Evolutionary conservation across 2,888 invertebrate species (phyloP), one percentile per base, ranked within the genome.

Genomic region (Drosophila nr. perissopoda): DNA sequence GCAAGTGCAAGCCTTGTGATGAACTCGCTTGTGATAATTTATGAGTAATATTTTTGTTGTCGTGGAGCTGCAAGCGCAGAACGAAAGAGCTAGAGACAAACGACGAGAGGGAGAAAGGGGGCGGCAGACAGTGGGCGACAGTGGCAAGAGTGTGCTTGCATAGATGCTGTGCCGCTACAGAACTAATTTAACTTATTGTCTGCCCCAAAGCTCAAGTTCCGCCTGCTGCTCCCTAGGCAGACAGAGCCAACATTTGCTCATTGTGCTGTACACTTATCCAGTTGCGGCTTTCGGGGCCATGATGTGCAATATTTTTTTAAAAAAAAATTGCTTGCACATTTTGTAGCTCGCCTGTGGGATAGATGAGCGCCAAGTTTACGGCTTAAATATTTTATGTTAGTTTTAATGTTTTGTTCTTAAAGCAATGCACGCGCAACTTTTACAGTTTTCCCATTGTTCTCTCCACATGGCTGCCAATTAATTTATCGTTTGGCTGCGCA

Each of bases 1-100:
- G 69, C 69, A 68, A 78, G 70, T 74, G 75, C 77, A 68, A 73
- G 67, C 65, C 74, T 69, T 79, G 79, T 77, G 82, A 83, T 90
- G 86, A 86, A 90, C 90, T 83, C 86, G 73, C 83, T 82, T 77
- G 73, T 66, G 75, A 86, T 88, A 87, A 90, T 90, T 87, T 89
- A 90, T 88, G 90, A 74, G 73, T 78, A 78, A 86, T 86, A 90
- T 83, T 86, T 87, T 86, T 83, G 73, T 77, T 78, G 87, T 70
- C 80, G 53, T 58, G 51, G 29, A 62, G 48, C 49, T 45, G 42
- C 49, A 58, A 56, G 52, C 49, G 53, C 29, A 59, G 51, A 21
- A 31, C 27, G 25, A 31, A 29, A 58, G 31, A 8, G 10, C 27
- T 7, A 31, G 33, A 25, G 16, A 18, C 2, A 29, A 0, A 21